Percentiles rank a stretch among this genome's conserved stretches.
Conservation (phyloP, 2,888 invertebrate genomes). For the Erebia palarica region DNA sequence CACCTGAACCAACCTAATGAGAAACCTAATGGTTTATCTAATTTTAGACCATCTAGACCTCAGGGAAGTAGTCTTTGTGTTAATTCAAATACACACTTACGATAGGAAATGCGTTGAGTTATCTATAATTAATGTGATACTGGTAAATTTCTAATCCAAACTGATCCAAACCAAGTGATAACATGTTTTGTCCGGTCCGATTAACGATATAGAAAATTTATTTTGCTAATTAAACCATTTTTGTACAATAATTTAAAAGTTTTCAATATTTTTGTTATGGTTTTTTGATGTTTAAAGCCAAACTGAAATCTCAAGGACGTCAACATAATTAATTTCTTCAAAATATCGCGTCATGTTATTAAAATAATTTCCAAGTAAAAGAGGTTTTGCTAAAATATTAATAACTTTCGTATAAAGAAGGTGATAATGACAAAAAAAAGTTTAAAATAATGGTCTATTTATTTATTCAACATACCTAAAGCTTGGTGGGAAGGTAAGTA, state of each 20-base stretch:
- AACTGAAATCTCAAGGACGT: slow-evolving; percentile 20
- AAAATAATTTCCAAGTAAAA: no score
- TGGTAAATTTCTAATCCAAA: slow-evolving; percentile 11
- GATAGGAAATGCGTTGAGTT: background rate
- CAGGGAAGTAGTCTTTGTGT: background rate
- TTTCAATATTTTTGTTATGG: background rate
- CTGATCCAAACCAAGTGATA: slow-evolving; percentile 17
- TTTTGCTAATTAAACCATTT: background rate
- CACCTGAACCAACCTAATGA: no score
- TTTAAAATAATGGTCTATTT: no score
- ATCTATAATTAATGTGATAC: slow-evolving; percentile 28
- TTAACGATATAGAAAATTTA: slow-evolving; percentile 15
- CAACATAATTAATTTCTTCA: slow-evolving; percentile 1
- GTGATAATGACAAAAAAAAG: no score
- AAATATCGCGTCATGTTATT: no score
- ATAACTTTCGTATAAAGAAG: no score
- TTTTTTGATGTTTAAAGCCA: slow-evolving; percentile 25
- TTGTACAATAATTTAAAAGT: no score
- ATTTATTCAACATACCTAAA: no score
- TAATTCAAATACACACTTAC: background rate
- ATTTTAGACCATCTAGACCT: no score
- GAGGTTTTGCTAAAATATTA: background rate
- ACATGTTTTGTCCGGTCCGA: slow-evolving; percentile 26
- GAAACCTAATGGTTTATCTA: background rate
- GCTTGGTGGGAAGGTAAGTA: no score